phyloP scores from a whole-genome alignment of 2,888 invertebrate genomes.

The Netelia fuscicornis region DNA sequence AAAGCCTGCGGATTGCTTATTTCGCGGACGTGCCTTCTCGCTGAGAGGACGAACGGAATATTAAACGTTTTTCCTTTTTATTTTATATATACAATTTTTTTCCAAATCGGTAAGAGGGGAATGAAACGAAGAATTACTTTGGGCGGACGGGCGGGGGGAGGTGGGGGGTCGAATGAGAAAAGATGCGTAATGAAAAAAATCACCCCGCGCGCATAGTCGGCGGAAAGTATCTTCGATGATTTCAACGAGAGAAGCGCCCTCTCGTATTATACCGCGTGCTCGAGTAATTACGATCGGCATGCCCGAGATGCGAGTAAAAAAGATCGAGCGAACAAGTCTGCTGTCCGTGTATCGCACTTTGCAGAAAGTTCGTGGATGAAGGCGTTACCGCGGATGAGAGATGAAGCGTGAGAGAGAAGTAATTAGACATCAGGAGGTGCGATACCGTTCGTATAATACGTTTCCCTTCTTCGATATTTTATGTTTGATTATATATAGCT shows the following conservation, averaged over 20 bases:
- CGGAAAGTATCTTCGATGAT: conserved; percentile 7
- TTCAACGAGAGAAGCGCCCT: background rate
- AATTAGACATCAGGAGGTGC: conserved; percentile 54
- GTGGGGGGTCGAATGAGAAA: background rate
- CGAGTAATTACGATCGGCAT: conserved; percentile 54
- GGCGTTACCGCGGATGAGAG: conserved; percentile 7
- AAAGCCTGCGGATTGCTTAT: background rate
- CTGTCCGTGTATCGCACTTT: conserved; percentile 24
- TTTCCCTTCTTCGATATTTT: conserved; percentile 27
- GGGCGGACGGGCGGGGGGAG: background rate
- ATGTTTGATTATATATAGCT: background rate
- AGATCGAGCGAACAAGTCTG: conserved; percentile 15
- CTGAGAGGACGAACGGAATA: no score
- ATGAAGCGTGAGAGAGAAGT: conserved; percentile 33
- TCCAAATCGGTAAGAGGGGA: background rate
- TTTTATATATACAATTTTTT: no score
- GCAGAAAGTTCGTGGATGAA: conserved; percentile 45
- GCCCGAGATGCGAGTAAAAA: conserved; percentile 24
- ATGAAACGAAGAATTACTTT: background rate
- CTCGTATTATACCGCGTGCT: conserved; percentile 16
- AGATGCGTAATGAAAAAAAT: conserved; percentile 22
- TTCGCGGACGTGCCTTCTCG: no score
- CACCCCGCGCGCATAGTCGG: background rate
- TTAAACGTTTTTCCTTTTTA: no score
- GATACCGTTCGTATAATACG: conserved; percentile 43